A percentile compares a stretch with the other conserved stretches of the same genome.
phyloP scores from a whole-genome alignment of 64 coral and sea anemone genomes.

The Catalaphyllia jardinei region DNA sequence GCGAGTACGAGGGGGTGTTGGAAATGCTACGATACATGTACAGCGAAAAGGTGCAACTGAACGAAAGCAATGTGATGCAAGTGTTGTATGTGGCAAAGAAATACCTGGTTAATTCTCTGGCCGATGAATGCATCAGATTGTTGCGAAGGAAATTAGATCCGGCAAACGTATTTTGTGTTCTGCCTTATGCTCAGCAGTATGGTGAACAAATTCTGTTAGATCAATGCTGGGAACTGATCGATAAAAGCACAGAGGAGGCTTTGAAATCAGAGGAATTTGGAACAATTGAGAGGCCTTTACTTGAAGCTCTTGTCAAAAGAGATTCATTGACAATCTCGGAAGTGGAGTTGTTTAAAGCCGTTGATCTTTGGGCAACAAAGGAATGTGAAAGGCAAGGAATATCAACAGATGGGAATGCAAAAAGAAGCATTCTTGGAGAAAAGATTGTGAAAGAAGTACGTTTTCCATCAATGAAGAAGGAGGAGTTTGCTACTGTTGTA shows the following conservation, averaged over 20 bases:
- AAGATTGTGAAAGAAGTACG: slow-evolving; percentile 33
- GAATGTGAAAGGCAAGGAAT: slow-evolving; percentile 31
- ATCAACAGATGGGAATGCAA: slow-evolving; percentile 16
- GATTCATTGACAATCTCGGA: slow-evolving; percentile 30
- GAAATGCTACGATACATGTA: slow-evolving; percentile 56
- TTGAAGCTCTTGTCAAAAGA: slow-evolving; percentile 20
- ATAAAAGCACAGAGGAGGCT: slow-evolving; percentile 32
- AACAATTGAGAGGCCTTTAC: neutral
- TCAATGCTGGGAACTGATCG: slow-evolving; percentile 35
- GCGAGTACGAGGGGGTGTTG: slow-evolving; percentile 57
- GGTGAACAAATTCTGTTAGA: neutral
- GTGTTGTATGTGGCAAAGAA: slow-evolving; percentile 64
- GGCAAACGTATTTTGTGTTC: slow-evolving; percentile 22
- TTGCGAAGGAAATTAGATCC: slow-evolving; percentile 29
- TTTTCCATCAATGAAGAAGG: slow-evolving; percentile 55
- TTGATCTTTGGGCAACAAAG: slow-evolving; percentile 52
- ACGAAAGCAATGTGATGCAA: slow-evolving; percentile 41
- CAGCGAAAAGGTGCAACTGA: slow-evolving; percentile 14
- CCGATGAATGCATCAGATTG: slow-evolving; percentile 27
- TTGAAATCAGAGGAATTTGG: slow-evolving; percentile 29
- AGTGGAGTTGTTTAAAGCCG: slow-evolving; percentile 51
- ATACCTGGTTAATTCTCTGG: slow-evolving; percentile 31
- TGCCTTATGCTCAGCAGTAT: slow-evolving; percentile 14
- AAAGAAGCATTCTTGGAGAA: slow-evolving; percentile 54
- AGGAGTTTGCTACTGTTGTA: slow-evolving; percentile 50